Base-by-base conservation (phyloP, 2,797 vertebrate genomes). In the Megalops cyprinoides region DNA sequence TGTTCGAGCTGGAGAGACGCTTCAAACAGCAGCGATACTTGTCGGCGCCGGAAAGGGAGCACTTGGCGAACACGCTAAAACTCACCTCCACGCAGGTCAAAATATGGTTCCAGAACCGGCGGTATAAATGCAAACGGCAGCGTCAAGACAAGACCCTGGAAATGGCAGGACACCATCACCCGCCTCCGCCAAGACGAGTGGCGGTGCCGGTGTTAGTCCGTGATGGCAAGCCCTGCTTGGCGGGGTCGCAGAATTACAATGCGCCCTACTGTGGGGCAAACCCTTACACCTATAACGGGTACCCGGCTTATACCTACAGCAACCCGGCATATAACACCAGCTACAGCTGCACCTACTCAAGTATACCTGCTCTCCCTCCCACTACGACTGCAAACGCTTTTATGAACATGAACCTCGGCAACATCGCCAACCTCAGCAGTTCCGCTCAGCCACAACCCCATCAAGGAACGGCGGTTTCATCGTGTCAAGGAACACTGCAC, bases 61-160 rank as follows among this genome's bases (percentile, higher is more conserved):
- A 97, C 85, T 93, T 98, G 85, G 96, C 97, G 65, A 92, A 91
- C 89, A 95, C 93, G 83, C 94, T 98, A 77, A 96, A 97, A 87
- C 97, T 98, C 90, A 97, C 96, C 74, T 98, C 97, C 34, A 98
- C 97, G 76, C 97, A 98, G 92, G 97, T 98, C 85, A 98, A 98
- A 90, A 98, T 98, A 93, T 98, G 97, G 97, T 97, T 98, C 90
- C 97, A 98, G 90, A 98, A 98, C 89, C 95, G 97, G 86, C 94
- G 97, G 90, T 98, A 98, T 92, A 98, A 98, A 91, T 98, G 97
- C 93, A 98, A 98, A 84, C 90, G 97, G 81, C 97, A 98, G 91
- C 94, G 97, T 73, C 97, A 98, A 93, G 97, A 98, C 94, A 96
- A 96, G 89, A 95, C 95, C 2, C 90, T 97, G 90, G 97, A 98